Conservation (phyloP, 2,888 invertebrate species). For the Cacoxenus indagator region DNA sequence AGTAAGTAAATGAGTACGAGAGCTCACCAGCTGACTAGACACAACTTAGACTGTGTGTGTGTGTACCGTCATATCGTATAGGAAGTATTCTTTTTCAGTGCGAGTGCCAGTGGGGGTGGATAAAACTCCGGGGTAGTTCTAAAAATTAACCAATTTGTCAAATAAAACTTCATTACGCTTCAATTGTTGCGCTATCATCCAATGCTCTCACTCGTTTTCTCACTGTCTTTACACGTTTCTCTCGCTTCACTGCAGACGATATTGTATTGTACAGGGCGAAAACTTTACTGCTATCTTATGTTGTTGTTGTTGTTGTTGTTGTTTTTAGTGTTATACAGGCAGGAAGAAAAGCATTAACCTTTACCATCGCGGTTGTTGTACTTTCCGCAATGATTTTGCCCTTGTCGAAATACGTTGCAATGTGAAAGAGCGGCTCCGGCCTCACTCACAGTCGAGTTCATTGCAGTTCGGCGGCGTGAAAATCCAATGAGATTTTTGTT, state of each 20-base stretch:
- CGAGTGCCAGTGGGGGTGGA: neutral
- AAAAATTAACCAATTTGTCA: neutral
- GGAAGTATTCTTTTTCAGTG: too few species aligned
- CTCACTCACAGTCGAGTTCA: neutral
- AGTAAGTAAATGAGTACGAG: too few species aligned
- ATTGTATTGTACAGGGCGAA: too few species aligned
- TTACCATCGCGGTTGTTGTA: constrained; percentile 46
- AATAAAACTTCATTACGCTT: too few species aligned
- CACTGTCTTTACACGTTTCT: neutral
- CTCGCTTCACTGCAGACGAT: neutral
- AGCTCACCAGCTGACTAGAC: too few species aligned
- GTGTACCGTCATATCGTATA: neutral
- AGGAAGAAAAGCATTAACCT: constrained; percentile 18
- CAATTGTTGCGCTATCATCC: neutral
- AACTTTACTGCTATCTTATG: neutral
- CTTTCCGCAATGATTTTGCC: constrained; percentile 44
- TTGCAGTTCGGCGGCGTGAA: neutral
- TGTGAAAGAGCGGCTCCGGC: neutral
- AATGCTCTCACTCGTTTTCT: neutral
- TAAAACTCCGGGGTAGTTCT: neutral
- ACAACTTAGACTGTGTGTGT: neutral
- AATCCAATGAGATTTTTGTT: neutral
- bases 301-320: too few species aligned
- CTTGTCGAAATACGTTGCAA: constrained; percentile 4
- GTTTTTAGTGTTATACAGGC: too few species aligned